Evolutionary conservation across 2,888 invertebrate species (phyloP), one percentile per base, ranked within the genome.

Genomic region (Diadromus collaris): DNA sequence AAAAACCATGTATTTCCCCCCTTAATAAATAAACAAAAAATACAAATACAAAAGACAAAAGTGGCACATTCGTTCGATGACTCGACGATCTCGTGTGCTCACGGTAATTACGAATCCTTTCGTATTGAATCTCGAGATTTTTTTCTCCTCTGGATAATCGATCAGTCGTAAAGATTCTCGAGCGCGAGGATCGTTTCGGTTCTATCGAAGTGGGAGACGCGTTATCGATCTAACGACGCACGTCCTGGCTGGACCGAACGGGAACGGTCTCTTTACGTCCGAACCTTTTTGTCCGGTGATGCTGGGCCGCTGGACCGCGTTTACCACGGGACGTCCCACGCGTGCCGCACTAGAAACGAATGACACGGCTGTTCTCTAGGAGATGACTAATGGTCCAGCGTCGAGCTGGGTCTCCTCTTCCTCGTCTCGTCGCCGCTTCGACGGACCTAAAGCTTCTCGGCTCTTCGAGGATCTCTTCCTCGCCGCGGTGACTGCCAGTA

Each of bases 341-440:
- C 68, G 72, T 72, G 67, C 77, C 68, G 63, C 67, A 56, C 63
- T 65, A 61, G 63, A 72, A 84, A 82, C 82, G 83, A 86, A 84
- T 86, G 86, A 86, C 86, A 84, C 81, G 84, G 82, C 84, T 80
- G 84, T 86, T 85, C 84, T 85, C 84, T 83, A 80, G 82, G 76
- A 80, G 82, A 87, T 86, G 86, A 86, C 85, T 85, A 85, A 87
- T 86, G 85, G 83, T 82, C 81, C 24, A 16, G 38, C 19, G 44
- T 60, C 41, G 58, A 48, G 51, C 61, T 3, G 56, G 27, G 27
- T 70, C 60, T 64, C 44, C 41, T 58, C 61, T 71, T 67, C 24
- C 10, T 67, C 68, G 21, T 68, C 29, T 2, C 24, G 16, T 44
- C 13, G 51, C 10, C 27, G 24, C 54, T 7, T 29, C 54, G 54